These are phyloP conservation scores for Aegotheles bennettii DNA, from an alignment of 2,113 vertebrate genomes.

Conservation along the genomic window DNA sequence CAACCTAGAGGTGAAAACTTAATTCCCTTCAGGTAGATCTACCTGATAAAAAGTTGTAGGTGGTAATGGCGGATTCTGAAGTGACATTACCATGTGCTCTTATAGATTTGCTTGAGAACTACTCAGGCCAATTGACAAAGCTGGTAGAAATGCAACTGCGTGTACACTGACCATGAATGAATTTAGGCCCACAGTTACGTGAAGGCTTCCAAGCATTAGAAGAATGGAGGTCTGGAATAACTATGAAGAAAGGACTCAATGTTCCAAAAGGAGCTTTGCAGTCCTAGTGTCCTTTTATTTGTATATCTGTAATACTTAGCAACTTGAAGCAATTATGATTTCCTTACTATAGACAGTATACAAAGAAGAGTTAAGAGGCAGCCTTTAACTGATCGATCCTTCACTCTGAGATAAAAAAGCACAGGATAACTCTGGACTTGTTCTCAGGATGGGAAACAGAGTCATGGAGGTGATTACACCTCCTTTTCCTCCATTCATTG, in stretches of 20 bases:
- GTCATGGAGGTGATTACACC: too few relatives aligned
- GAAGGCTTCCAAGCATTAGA: background rate
- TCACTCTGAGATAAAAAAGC: background rate
- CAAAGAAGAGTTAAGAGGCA: background rate
- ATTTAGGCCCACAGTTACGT: background rate
- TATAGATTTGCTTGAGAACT: background rate
- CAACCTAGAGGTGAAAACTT: background rate
- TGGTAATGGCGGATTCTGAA: background rate
- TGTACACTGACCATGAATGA: background rate
- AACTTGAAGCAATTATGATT: background rate
- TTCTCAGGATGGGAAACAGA: background rate
- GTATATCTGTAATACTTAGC: background rate
- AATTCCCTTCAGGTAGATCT: background rate
- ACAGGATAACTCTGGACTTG: background rate
- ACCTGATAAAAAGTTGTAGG: background rate
- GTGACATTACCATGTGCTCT: background rate
- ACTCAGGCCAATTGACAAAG: background rate
- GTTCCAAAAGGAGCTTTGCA: background rate
- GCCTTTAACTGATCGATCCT: background rate
- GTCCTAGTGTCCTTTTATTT: background rate
- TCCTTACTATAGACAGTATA: background rate
- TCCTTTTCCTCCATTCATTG: background rate
- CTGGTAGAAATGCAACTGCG: background rate
- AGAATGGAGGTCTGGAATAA: background rate
- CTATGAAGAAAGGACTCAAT: background rate